Conservation (phyloP, 2,888 invertebrate genomes). For the Habroteleia sp. region DNA sequence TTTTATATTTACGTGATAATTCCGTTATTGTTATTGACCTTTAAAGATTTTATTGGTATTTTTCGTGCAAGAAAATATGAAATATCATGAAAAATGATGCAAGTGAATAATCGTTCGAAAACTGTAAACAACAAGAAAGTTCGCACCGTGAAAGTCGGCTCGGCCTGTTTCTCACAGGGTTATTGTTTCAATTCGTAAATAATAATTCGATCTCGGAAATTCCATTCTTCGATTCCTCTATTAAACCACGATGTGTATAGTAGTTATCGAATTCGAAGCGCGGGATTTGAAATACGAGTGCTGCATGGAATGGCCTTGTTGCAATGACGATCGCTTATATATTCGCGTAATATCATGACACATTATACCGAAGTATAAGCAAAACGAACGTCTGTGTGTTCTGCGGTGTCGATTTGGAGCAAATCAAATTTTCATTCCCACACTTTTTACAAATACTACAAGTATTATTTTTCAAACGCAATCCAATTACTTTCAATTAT, state of each 20-base stretch:
- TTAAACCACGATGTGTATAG: slow-evolving; percentile 63
- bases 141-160: slow-evolving; percentile 49
- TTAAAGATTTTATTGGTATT: no score
- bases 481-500: background rate
- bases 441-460: slow-evolving; percentile 13
- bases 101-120: slow-evolving; percentile 35
- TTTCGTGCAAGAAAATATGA: no score
- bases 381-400: slow-evolving; percentile 34
- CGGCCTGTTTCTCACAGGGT: slow-evolving; percentile 60
- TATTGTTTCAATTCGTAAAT: slow-evolving; percentile 65
- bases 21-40: no score
- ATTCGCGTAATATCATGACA: slow-evolving; percentile 63
- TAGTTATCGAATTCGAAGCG: slow-evolving; percentile 73
- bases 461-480: background rate
- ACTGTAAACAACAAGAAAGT: slow-evolving; percentile 53
- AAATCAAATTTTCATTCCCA: slow-evolving; percentile 60
- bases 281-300: slow-evolving; percentile 73
- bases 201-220: slow-evolving; percentile 69
- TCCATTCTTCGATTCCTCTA: slow-evolving; percentile 71
- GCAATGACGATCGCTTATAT: slow-evolving; percentile 59
- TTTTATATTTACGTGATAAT: no score
- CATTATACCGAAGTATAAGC: slow-evolving; percentile 50
- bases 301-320: slow-evolving; percentile 55
- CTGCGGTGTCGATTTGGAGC: slow-evolving; percentile 57
- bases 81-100: slow-evolving; percentile 32